These are phyloP conservation scores for Drosophila algonquin DNA, from an alignment of 2,888 invertebrate genomes.

Conservation along the genomic window DNA sequence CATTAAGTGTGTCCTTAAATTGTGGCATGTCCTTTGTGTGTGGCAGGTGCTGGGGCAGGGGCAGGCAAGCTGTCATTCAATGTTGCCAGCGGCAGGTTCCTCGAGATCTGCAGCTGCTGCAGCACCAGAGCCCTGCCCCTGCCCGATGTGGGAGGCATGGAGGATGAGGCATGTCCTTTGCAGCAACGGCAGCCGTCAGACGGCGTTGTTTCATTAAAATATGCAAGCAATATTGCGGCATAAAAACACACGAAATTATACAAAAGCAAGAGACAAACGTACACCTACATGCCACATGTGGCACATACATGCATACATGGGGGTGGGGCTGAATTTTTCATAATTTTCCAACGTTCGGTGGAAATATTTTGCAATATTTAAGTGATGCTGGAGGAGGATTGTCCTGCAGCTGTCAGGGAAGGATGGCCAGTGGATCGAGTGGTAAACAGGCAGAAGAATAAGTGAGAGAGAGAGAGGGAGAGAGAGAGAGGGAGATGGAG, in stretches of 20 bases:
- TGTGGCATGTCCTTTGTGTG: constrained; percentile 19
- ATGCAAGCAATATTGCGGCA: constrained; percentile 77
- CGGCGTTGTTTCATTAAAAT: constrained; percentile 74
- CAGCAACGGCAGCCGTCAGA: constrained; percentile 64
- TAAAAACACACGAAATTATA: constrained; percentile 75
- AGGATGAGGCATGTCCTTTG: constrained; percentile 50
- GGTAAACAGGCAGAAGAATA: constrained; percentile 48
- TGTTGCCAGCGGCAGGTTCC: constrained; percentile 47
- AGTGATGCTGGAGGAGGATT: constrained; percentile 38
- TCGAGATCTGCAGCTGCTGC: constrained; percentile 58
- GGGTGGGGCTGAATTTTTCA: constrained; percentile 76
- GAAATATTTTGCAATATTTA: constrained; percentile 75
- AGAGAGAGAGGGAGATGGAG: constrained; percentile 31
- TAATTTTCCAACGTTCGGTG: constrained; percentile 65
- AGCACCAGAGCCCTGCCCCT: constrained; percentile 5
- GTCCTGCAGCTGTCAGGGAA: constrained; percentile 56
- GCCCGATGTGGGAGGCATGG: constrained; percentile 3
- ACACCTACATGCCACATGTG: constrained; percentile 3
- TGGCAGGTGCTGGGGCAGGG: constrained; percentile 24
- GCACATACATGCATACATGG: too few species aligned
- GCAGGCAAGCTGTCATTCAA: constrained; percentile 49
- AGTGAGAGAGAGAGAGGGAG: constrained; percentile 1
- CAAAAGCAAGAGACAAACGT: constrained; percentile 38
- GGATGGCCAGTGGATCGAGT: constrained; percentile 49
- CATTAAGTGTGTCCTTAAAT: constrained; percentile 42